These are phyloP conservation scores for Rutilus rutilus DNA, from an alignment of 2,113 vertebrate genomes.

Conservation along the genomic window DNA sequence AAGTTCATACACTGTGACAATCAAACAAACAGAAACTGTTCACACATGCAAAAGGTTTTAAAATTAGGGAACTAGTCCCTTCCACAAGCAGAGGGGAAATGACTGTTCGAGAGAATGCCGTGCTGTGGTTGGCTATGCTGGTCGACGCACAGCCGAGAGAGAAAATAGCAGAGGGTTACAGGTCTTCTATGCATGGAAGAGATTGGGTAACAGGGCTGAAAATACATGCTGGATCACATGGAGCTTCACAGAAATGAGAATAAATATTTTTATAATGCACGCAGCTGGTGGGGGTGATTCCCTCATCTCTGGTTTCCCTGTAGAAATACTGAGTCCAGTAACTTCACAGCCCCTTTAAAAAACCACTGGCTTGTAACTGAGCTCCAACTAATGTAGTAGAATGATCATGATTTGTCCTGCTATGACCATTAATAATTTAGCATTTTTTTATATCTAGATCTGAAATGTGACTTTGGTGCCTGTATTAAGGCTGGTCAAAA, in stretches of 20 bases:
- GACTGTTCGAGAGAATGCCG: neutral
- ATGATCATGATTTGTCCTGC: neutral
- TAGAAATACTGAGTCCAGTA: constrained; percentile 28
- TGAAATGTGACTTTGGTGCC: too few species aligned
- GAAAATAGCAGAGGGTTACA: constrained; percentile 37
- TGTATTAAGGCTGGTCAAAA: neutral
- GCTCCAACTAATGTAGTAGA: neutral
- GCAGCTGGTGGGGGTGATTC: constrained; percentile 52
- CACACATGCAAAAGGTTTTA: neutral
- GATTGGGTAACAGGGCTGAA: constrained; percentile 54
- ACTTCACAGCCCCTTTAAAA: constrained; percentile 27
- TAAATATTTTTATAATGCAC: constrained; percentile 61
- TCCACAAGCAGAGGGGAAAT: constrained; percentile 14
- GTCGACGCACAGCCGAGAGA: neutral
- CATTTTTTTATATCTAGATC: neutral
- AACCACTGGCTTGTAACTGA: neutral
- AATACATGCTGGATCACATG: constrained; percentile 64
- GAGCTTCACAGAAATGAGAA: constrained; percentile 47
- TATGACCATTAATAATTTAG: constrained; percentile 2
- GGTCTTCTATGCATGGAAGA: constrained; percentile 11
- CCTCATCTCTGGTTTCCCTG: constrained; percentile 53
- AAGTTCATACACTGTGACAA: neutral
- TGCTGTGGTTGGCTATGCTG: neutral
- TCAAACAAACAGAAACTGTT: neutral
- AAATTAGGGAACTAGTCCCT: constrained; percentile 34